Base-by-base conservation (phyloP, 92 coral and sea anemone species). In the Siderastrea radians region DNA sequence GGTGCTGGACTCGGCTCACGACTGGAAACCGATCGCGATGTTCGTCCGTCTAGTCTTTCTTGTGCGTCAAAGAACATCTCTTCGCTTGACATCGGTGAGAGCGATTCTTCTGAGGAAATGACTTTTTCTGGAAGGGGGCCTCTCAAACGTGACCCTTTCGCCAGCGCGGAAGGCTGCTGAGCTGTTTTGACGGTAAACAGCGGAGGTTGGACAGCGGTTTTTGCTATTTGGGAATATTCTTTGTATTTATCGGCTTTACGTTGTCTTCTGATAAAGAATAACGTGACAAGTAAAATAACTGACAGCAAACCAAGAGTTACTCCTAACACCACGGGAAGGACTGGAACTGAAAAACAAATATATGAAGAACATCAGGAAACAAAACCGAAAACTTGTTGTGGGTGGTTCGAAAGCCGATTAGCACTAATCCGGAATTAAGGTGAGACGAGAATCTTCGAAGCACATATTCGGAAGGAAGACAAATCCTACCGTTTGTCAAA, bases 31-130 rank as follows among this genome's bases (percentile, higher is more conserved):
- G 95, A 87, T 13, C 68, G 88, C 17, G 94, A 91, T 16, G 93
- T 64, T 48, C 80, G 63, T 9, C 68, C 77, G 44, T 89, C 91
- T 5, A 83, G 83, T 45, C 80, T 72, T 13, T 95, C 98, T 64
- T 83, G 87, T 6, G 96, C 96, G 74, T 95, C 98, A 69, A 80
- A 89, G 48, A 72, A 94, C 61, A 87, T 78, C 8, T 95, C 96
- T 7, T 93, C 98, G 59, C 98, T 95, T 48, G 98, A 93, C 77
- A 95, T 75, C 17, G 98, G 94, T 38, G 98, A 86, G 7, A 93
- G 72, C 3, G 98, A 95, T 19, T 95, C 96, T 62, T 95, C 96
- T 11, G 98, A 95, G 5, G 94, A 85, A 17, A 89, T 76, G 7
- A 88, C 43, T 67, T 93, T 95, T 17, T 80, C 90, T 16, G 86